phyloP scores from a whole-genome alignment of 2,797 vertebrate species.

The Sus cebifrons region DNA sequence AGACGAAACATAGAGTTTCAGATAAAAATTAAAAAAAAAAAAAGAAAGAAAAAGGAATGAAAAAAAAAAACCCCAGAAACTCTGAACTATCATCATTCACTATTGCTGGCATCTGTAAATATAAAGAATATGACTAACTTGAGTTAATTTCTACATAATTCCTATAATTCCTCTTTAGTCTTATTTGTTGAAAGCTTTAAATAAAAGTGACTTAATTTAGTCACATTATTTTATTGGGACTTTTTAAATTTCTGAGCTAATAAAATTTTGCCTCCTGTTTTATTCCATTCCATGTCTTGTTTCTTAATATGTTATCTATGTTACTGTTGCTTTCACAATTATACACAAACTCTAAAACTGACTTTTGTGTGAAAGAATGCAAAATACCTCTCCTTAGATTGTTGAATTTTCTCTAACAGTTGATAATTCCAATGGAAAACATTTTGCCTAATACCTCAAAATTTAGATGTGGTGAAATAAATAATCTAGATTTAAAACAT shows the following conservation, averaged over 20 bases:
- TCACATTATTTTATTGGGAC: not conserved
- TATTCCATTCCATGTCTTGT: not conserved
- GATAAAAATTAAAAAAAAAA: not conserved
- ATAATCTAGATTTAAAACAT: conserved; percentile 3
- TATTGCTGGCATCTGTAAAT: not conserved
- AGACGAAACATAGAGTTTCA: not conserved
- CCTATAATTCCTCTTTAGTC: not conserved
- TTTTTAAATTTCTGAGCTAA: not conserved
- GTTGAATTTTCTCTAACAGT: not conserved
- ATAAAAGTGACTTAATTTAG: not conserved
- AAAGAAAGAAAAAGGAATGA: not conserved
- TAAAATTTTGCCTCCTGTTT: not conserved
- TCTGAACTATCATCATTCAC: not conserved
- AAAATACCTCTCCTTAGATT: not conserved
- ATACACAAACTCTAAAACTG: not conserved
- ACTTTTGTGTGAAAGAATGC: not conserved
- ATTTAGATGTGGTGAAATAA: not conserved
- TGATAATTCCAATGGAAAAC: not conserved
- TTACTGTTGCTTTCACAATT: not conserved
- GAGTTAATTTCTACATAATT: not conserved
- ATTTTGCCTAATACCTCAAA: not conserved
- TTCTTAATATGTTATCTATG: not conserved
- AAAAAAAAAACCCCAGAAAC: not conserved
- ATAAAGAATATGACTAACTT: not conserved
- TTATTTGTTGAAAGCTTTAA: not conserved